Conservation (phyloP, 1,140 invertebrate species). For the Drosophila cardini region DNA sequence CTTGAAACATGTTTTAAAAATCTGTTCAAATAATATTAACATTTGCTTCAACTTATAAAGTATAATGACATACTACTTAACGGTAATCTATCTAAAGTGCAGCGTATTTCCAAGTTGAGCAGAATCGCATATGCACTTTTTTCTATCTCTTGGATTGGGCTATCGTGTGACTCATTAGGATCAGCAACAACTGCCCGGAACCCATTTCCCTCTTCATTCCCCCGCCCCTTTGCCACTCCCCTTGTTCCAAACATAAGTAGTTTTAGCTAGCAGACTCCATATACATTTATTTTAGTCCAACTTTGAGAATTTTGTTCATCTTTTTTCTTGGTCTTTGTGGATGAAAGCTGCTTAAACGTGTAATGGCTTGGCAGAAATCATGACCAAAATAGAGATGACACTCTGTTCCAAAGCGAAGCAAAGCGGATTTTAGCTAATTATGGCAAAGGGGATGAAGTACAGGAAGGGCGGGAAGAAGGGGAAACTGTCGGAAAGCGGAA, state of each 20-base stretch:
- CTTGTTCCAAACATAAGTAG: neutral
- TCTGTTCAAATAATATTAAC: too few species aligned
- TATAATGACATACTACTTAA: too few species aligned
- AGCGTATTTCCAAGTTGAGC: neutral
- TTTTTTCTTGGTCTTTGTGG: conserved; percentile 21
- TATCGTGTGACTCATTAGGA: conserved; percentile 61
- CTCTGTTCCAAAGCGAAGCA: conserved; percentile 7
- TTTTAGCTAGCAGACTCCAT: conserved; percentile 14
- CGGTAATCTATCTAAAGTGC: too few species aligned
- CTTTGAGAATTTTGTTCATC: conserved; percentile 12
- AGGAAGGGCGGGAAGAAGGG: neutral
- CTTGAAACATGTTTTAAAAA: too few species aligned
- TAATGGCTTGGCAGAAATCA: conserved; percentile 58
- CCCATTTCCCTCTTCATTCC: neutral
- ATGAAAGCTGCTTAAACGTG: conserved; percentile 57
- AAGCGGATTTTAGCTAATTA: conserved; percentile 33
- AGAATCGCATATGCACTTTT: neutral
- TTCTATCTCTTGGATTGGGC: conserved; percentile 7
- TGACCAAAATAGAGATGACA: conserved; percentile 67
- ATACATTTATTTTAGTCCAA: conserved; percentile 37
- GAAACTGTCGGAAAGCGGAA: neutral
- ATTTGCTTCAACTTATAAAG: too few species aligned
- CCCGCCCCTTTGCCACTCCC: too few species aligned
- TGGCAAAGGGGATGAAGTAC: neutral
- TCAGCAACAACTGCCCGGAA: conserved; percentile 19